phyloP scores from a whole-genome alignment of 64 coral and sea anemone species.

The Dendrophyllia cribrosa region DNA sequence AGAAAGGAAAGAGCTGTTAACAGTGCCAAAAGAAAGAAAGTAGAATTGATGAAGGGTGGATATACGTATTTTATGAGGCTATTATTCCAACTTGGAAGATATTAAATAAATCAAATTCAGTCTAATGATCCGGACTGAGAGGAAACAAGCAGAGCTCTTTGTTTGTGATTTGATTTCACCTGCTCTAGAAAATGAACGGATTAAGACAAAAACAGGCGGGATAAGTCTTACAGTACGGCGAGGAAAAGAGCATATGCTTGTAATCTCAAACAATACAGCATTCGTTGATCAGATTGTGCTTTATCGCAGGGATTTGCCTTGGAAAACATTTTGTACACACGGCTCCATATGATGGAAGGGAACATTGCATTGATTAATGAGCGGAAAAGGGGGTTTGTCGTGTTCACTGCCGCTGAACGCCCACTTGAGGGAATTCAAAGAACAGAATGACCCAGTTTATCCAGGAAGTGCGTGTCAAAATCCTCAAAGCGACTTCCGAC shows the following conservation, averaged over 20 bases:
- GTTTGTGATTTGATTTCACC: background rate
- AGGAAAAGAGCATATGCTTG: too few species aligned
- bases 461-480: conserved; percentile 8
- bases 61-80: background rate
- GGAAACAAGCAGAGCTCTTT: background rate
- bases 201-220: background rate
- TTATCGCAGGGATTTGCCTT: too few species aligned
- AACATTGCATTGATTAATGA: background rate
- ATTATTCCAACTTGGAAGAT: background rate
- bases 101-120: background rate
- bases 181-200: background rate
- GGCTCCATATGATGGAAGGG: background rate
- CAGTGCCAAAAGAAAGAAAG: background rate
- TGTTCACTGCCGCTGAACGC: background rate
- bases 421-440: background rate
- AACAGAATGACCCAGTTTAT: background rate
- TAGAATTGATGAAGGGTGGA: background rate
- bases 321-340: too few species aligned
- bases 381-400: background rate
- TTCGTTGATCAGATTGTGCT: too few species aligned
- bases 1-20: background rate
- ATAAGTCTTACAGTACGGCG: too few species aligned
- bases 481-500: background rate
- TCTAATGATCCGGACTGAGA: background rate
- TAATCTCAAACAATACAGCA: too few species aligned